These are phyloP conservation scores for Norana najaformis DNA, from an alignment of 2,888 invertebrate genomes.

Conservation along the genomic window DNA sequence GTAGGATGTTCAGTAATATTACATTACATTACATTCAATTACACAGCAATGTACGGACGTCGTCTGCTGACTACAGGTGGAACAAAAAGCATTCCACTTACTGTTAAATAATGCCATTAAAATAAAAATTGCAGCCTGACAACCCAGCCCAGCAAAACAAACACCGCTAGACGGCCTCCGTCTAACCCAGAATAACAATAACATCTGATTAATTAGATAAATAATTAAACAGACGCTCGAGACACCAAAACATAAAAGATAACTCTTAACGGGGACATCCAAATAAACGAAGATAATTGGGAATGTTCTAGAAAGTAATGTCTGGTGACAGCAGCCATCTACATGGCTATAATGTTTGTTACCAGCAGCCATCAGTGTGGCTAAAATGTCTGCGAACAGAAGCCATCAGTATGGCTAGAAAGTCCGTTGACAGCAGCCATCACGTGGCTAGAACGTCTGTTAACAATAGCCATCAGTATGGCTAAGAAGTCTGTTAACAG, in stretches of 20 bases:
- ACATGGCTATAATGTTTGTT: too few species aligned
- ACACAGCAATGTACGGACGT: not conserved
- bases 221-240: not conserved
- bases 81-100: not conserved
- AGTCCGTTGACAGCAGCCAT: too few species aligned
- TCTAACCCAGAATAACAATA: slow-evolving; percentile 13
- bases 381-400: not conserved
- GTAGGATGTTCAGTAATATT: not conserved
- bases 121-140: not conserved
- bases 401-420: too few species aligned
- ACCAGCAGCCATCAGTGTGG: not conserved
- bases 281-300: not conserved
- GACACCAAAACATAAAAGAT: not conserved
- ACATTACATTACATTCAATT: not conserved
- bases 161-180: not conserved
- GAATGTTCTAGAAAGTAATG: not conserved
- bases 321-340: not conserved
- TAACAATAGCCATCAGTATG: too few species aligned
- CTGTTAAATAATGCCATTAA: not conserved
- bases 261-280: not conserved
- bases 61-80: not conserved
- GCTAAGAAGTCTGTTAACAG: too few species aligned
- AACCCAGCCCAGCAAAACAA: not conserved
- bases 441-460: too few species aligned
- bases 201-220: not conserved